Evolutionary conservation across 1,140 invertebrate species (phyloP).

Genomic region (Helicoverpa armigera): DNA sequence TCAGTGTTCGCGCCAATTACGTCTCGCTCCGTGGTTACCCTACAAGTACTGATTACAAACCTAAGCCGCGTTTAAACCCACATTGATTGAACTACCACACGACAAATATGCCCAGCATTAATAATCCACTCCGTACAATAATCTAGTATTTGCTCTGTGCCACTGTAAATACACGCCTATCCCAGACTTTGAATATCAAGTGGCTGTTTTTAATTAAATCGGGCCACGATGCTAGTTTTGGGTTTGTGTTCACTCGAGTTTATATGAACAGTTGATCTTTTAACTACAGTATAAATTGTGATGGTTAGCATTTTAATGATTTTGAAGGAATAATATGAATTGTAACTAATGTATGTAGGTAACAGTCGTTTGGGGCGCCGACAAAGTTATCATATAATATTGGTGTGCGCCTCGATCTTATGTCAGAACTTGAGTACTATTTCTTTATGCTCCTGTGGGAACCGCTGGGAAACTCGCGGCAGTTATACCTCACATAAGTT

Average conservation of each 20-base stretch:
- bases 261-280: slow-evolving; percentile 14
- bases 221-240: background rate
- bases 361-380: background rate
- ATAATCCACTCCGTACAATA: slow-evolving; percentile 38
- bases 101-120: slow-evolving; percentile 44
- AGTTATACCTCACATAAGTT: slow-evolving; percentile 12
- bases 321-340: background rate
- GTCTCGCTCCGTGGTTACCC: background rate
- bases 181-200: slow-evolving; percentile 18
- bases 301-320: background rate
- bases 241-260: slow-evolving; percentile 7
- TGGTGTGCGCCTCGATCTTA: slow-evolving; percentile 5
- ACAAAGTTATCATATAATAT: slow-evolving; percentile 24
- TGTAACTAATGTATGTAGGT: slow-evolving; percentile 6
- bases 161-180: slow-evolving; percentile 16
- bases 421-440: slow-evolving; percentile 38
- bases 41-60: slow-evolving; percentile 40
- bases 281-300: background rate
- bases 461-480: background rate
- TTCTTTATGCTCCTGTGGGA: slow-evolving; percentile 30
- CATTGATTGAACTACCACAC: slow-evolving; percentile 45
- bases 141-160: slow-evolving; percentile 38
- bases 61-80: slow-evolving; percentile 41
- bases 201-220: slow-evolving; percentile 45
- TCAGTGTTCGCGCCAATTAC: slow-evolving; percentile 22